phyloP scores from a whole-genome alignment of 2,113 vertebrate genomes.

The Noctilio leporinus region DNA sequence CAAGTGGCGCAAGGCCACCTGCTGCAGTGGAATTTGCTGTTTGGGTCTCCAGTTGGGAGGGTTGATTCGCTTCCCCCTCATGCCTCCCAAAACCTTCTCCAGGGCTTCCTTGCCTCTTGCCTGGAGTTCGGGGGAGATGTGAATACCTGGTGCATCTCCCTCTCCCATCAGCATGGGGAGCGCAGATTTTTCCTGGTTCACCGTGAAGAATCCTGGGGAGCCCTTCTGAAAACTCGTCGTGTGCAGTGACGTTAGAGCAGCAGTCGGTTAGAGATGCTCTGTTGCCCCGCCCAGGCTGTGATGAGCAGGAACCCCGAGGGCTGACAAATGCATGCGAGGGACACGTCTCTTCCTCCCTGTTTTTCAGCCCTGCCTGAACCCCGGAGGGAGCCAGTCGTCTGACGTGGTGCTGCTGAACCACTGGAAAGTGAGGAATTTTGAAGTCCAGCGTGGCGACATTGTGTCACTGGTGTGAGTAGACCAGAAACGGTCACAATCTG shows the following conservation, averaged over 20 bases:
- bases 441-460: constrained; percentile 83
- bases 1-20: too few species aligned
- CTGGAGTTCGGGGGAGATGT: not conserved
- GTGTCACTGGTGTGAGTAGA: constrained; percentile 86
- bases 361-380: constrained; percentile 84
- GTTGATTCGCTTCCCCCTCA: not conserved
- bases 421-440: constrained; percentile 84
- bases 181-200: not conserved
- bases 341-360: not conserved
- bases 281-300: not conserved
- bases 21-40: not conserved
- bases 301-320: constrained; percentile 14
- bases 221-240: constrained; percentile 39
- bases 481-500: not conserved
- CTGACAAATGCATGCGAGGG: constrained; percentile 46
- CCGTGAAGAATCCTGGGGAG: not conserved
- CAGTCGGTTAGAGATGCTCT: constrained; percentile 19
- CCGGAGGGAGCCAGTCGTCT: constrained; percentile 76
- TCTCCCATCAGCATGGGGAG: not conserved
- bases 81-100: not conserved
- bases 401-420: constrained; percentile 86
- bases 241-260: constrained; percentile 12
- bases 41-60: not conserved
- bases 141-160: not conserved
- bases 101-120: not conserved